A percentile compares a stretch with the other conserved stretches of the same genome.
phyloP scores from a whole-genome alignment of 2,113 vertebrate species.

The Orthonyx spaldingii region DNA sequence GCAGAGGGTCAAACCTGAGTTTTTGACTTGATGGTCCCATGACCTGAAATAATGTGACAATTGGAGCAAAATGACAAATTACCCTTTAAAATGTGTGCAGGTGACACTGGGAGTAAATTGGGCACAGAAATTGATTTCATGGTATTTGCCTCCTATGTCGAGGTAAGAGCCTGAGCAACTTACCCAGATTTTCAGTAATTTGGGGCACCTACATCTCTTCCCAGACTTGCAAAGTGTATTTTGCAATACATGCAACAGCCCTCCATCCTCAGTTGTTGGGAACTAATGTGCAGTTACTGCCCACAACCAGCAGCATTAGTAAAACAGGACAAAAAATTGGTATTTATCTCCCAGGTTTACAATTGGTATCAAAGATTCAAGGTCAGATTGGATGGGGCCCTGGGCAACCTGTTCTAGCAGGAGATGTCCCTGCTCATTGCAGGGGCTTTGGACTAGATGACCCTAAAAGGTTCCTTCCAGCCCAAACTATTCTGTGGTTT shows the following conservation, averaged over 20 bases:
- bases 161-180: neutral
- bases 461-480: neutral
- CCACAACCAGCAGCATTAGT: neutral
- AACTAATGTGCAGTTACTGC: neutral
- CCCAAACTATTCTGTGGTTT: too few species aligned
- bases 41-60: neutral
- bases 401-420: neutral
- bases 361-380: neutral
- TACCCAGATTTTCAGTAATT: neutral
- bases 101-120: neutral
- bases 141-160: neutral
- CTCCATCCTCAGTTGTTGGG: neutral
- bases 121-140: conserved; percentile 41
- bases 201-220: neutral
- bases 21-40: neutral
- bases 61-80: neutral
- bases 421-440: neutral
- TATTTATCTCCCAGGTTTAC: neutral
- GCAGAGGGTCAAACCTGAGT: neutral
- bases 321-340: fast-evolving
- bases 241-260: neutral
- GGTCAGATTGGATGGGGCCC: neutral
- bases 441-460: neutral
- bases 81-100: neutral
- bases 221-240: neutral